Conservation (phyloP, 2,888 invertebrate species). For the Eueremaeus valkanovi region DNA sequence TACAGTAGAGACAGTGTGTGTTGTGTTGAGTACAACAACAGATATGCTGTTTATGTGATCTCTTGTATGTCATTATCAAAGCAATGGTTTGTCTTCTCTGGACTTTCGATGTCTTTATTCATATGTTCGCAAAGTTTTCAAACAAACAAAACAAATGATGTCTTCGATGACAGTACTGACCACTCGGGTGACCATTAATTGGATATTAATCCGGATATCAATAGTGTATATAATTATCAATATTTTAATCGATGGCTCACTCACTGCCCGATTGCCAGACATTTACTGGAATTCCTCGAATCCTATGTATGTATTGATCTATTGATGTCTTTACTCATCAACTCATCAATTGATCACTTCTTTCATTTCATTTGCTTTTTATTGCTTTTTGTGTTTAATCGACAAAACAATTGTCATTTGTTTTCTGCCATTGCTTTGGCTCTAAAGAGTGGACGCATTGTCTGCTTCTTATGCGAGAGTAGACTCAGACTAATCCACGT, state of each 20-base stretch:
- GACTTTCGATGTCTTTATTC: neutral
- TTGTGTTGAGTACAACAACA: neutral
- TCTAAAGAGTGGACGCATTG: too few species aligned
- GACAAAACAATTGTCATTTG: neutral
- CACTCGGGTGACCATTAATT: neutral
- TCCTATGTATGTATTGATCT: conserved; percentile 64
- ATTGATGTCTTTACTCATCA: neutral
- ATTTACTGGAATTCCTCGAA: conserved; percentile 88
- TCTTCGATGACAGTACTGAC: neutral
- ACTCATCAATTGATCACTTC: neutral
- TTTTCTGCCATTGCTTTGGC: neutral
- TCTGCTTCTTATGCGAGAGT: too few species aligned
- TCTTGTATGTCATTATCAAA: neutral
- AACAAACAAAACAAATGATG: neutral
- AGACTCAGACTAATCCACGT: neutral
- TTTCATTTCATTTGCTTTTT: neutral
- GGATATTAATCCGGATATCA: neutral
- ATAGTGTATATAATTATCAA: conserved; percentile 5
- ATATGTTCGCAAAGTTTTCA: too few species aligned
- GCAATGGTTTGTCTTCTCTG: neutral
- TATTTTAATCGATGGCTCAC: conserved; percentile 35
- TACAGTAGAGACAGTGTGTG: too few species aligned
- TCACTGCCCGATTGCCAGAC: conserved; percentile 51
- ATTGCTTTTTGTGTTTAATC: neutral
- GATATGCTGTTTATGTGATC: neutral